Percentiles rank a stretch among this genome's conserved stretches.
Conservation (phyloP, 2,888 invertebrate species). For the Trissolcus brochymenae region DNA sequence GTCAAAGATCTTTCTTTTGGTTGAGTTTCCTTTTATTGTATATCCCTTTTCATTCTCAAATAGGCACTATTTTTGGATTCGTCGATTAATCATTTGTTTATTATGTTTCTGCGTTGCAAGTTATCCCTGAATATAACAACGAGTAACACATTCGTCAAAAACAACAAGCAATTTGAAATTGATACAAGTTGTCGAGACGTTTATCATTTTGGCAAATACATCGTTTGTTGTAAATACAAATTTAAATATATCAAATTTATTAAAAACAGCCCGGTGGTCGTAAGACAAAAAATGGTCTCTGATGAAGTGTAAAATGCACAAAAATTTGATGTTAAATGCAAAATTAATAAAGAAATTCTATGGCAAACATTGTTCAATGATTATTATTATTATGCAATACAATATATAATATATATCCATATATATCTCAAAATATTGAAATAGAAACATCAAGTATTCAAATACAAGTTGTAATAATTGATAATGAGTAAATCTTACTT, state of each 20-base stretch:
- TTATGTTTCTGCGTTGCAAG: slow-evolving; percentile 57
- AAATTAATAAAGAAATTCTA: slow-evolving; percentile 25
- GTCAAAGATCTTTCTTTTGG: slow-evolving; percentile 46
- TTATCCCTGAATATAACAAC: slow-evolving; percentile 50
- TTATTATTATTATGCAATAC: slow-evolving; percentile 33
- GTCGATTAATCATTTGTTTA: slow-evolving; percentile 60
- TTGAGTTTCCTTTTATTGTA: slow-evolving; percentile 31
- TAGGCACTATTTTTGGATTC: slow-evolving; percentile 71
- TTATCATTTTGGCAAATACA: slow-evolving; percentile 36
- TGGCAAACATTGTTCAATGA: slow-evolving; percentile 42
- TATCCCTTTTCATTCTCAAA: slow-evolving; percentile 57
- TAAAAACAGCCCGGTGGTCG: not conserved
- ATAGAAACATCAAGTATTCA: slow-evolving; percentile 50
- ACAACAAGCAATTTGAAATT: slow-evolving; percentile 8
- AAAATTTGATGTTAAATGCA: slow-evolving; percentile 47
- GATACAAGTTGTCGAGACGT: slow-evolving; percentile 16
- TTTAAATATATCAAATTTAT: too few relatives aligned
- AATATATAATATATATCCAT: slow-evolving; percentile 28
- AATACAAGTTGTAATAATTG: slow-evolving; percentile 34
- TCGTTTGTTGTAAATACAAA: slow-evolving; percentile 22
- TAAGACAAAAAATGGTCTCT: slow-evolving; percentile 5
- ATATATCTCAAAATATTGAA: slow-evolving; percentile 47
- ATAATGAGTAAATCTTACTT: slow-evolving; percentile 25
- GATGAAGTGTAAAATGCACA: slow-evolving; percentile 29
- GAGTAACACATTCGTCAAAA: slow-evolving; percentile 11